These are phyloP conservation scores for Plusia festucae DNA, from an alignment of 2,888 invertebrate species.

Conservation along the genomic window DNA sequence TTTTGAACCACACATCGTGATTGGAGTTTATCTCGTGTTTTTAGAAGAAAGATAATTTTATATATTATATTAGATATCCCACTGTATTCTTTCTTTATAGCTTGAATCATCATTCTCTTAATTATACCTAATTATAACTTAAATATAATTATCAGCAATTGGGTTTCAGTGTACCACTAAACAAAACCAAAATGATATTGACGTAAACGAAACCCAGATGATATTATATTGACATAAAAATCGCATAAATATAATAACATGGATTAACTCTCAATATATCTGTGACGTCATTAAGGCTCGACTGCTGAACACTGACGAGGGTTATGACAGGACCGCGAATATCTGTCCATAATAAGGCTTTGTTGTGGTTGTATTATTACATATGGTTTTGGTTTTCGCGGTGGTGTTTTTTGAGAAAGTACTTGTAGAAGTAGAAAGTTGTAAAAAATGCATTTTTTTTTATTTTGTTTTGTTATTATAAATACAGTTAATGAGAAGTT, in stretches of 20 bases:
- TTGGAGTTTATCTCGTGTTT: too few species aligned
- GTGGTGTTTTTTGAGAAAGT: neutral
- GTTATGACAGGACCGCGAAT: slow-evolving; percentile 3
- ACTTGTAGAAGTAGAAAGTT: too few species aligned
- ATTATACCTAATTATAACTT: neutral
- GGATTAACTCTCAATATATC: slow-evolving; percentile 4
- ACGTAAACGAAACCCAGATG: slow-evolving; percentile 4
- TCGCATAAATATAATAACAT: neutral
- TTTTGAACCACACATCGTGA: too few species aligned
- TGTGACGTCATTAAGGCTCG: neutral
- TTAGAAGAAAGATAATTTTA: too few species aligned
- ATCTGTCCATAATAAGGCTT: neutral
- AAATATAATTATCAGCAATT: neutral
- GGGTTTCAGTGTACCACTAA: neutral
- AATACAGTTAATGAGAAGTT: too few species aligned
- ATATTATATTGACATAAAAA: slow-evolving; percentile 4
- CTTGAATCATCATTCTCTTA: neutral
- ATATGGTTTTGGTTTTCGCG: neutral
- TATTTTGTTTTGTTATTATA: too few species aligned
- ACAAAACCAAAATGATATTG: neutral
- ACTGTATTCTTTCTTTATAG: too few species aligned
- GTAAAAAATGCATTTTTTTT: too few species aligned
- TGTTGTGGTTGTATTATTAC: neutral
- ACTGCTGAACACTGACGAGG: neutral
- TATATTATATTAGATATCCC: too few species aligned